Evolutionary conservation across 2,113 vertebrate genomes (phyloP).

Genomic region (Gambusia affinis): DNA sequence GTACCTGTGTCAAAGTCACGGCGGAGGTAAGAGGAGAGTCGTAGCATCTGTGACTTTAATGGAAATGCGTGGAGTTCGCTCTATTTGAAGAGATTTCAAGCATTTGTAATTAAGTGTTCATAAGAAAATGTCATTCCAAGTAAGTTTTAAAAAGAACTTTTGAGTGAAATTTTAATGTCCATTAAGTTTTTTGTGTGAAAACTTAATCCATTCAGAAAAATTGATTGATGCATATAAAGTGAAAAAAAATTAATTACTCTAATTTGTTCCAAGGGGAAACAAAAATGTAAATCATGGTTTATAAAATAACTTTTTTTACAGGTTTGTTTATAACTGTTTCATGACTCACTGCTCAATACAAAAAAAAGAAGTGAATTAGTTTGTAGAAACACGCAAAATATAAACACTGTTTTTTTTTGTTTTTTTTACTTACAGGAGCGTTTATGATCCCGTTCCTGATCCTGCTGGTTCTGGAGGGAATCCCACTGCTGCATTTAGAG

Average conservation of each 20-base stretch:
- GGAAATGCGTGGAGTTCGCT: background rate
- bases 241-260: background rate
- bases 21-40: constrained; percentile 87
- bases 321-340: constrained; percentile 1
- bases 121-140: background rate
- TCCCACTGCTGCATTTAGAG: constrained; percentile 92
- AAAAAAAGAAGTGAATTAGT: background rate
- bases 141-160: background rate
- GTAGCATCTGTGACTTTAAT: background rate
- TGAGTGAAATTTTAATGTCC: background rate
- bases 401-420: background rate
- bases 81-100: background rate
- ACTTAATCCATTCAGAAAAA: background rate
- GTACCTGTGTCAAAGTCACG: constrained; percentile 96
- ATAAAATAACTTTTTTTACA: background rate
- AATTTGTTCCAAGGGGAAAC: background rate
- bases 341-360: background rate
- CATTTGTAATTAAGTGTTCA: background rate
- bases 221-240: background rate
- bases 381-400: background rate
- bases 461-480: constrained; percentile 91
- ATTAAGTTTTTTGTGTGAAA: background rate
- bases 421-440: constrained; percentile 82
- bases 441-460: constrained; percentile 99
- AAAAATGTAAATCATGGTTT: background rate